Base-by-base conservation (phyloP, 2,113 vertebrate species). In the Nicator chloris region DNA sequence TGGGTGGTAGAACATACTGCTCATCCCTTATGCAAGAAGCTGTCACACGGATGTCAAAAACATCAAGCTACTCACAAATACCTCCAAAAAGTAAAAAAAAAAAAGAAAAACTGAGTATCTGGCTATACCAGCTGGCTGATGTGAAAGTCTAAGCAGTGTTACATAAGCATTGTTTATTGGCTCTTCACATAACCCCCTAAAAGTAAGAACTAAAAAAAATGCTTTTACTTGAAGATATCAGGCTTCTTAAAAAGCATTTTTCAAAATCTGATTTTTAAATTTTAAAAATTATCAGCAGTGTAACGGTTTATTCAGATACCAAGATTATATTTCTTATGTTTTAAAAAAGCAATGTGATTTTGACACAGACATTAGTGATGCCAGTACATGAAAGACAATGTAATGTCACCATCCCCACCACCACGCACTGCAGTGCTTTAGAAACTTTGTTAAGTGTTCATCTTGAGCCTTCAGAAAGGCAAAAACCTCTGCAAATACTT, bases 11-110 rank as follows among this genome's bases (percentile, higher is more conserved):
- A 97, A 98, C 97, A 92, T 68, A 77, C 97, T 88, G 95, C 97
- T 97, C 97, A 95, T 96, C 97, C 98, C 97, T 95, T 97, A 97
- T 91, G 96, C 97, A 96, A 97, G 96, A 83, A 96, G 96, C 98
- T 98, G 98, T 98, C 98, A 99, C 97, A 93, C 97, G 96, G 88
- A 95, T 98, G 98, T 98, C 99, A 99, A 98, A 99, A 98, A 96
- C 97, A 98, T 98, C 99, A 98, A 98, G 97, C 96, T 92, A 82
- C 97, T 98, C 98, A 97, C 97, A 98, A 98, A 99, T 99, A 98
- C 97, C 98, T 98, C 98, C 98, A 97, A 97, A 97, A 95, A 92
- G 93, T 97, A 15, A 15, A 44, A 35, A 64, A 50, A 37, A 12
- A 39, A 49, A 50, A 45, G 28, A 23, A 73, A 54, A 86, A 7